Evolutionary conservation across 2,797 vertebrate species (phyloP), one percentile per base, ranked within the genome.

Genomic region (Rallus crepitans): DNA sequence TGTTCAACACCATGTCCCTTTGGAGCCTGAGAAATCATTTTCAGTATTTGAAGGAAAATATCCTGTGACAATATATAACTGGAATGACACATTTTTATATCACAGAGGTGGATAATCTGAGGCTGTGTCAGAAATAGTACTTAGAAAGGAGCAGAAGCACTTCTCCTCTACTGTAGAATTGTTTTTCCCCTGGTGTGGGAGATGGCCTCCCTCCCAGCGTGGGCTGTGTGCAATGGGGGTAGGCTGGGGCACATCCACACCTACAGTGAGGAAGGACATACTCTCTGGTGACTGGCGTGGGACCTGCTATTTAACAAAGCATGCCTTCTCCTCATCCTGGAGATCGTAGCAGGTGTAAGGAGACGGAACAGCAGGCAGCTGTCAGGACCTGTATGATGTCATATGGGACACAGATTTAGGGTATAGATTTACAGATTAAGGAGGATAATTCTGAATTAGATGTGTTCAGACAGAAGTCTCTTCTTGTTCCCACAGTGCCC

Each of bases 21-120:
- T 77, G 42, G 28, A 73, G 31, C 40, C 50, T 56, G 21, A 86
- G 55, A 91, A 90, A 12, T 75, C 3, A 23, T 90, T 86, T 86
- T 83, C 45, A 68, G 28, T n/a, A 64, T 87, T 83, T 81, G 80
- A 82, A 71, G 33, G 31, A 83, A 81, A 81, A 57, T 75, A 64
- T 50, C 61, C 45, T 53, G 30, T 52, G 61, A 24, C 31, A 25
- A 9, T 65, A 5, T 78, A 35, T 48, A 40, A 75, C 35, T 23
- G 12, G 15, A 1, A 47, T 75, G 42, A 37, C 27, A 31, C 4
- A 33, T 60, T 88, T 93, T 68, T 83, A 3, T 68, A 18, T 78
- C 55, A 73, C 9, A 24, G 25, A 61, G 55, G 57, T 53, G 28
- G 65, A 35, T 64, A 86, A 42, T 45, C 23, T 18, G 6, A 83